Evolutionary conservation across 2,888 invertebrate genomes (phyloP), one percentile per base, ranked within the genome.

Genomic region (Trachelus troglodyta): DNA sequence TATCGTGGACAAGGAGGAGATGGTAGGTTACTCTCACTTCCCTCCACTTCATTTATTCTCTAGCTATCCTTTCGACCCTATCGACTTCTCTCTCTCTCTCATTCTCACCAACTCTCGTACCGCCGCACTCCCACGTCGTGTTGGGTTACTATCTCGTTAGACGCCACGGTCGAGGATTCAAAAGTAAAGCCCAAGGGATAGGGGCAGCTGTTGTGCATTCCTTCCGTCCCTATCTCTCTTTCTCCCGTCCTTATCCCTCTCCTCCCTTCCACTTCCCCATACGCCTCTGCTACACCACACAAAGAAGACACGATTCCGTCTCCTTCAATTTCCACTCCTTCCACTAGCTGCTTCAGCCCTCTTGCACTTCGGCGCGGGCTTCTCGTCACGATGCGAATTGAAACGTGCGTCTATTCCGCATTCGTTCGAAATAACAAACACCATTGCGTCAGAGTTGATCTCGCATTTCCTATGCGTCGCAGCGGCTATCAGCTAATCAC

Each of bases 181-280:
- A 88, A 88, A 87, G 86, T 85, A 84, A 40, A 88, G 86, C 83
- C 81, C 83, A 81, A 76, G 78, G 84, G 78, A 85, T 85, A 87
- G 84, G 88, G 89, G 88, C 89, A 89, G 89, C 87, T 89, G 89
- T 84, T 83, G 83, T 85, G 82, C 86, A 87, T 88, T 89, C 88
- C 86, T 83, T 30, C 79, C 83, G 84, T 81, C 85, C 83, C 85
- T 73, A 69, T 30, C 80, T 35, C 35, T 35, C 35, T 74, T 77
- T 76, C 75, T 71, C 77, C 77, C 77, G 77, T 75, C 81, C 81
- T 82, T 77, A 33, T 69, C 69, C 69, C 74, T 75, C 76, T 77
- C 74, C 75, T 74, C 76, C 80, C 80, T 78, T 77, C 80, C 74
- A 76, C 76, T 37, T 31, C 69, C 12, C 69, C 30, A 30, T 33